phyloP scores from a whole-genome alignment of 1,140 invertebrate species.

The Hormaphis cornu region DNA sequence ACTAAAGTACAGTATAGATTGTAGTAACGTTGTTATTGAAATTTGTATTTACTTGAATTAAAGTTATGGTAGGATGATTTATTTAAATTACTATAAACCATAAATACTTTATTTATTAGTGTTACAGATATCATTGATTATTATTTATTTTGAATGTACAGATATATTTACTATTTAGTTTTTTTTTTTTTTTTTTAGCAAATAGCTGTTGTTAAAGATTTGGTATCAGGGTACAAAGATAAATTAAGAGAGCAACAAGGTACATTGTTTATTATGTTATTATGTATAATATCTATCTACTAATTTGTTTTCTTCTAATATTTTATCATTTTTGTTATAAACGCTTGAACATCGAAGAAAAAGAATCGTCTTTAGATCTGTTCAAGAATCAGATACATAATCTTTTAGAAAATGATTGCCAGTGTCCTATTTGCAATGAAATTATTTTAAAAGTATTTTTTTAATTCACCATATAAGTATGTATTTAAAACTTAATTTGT shows the following conservation, averaged over 20 bases:
- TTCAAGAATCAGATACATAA: not conserved
- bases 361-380: not conserved
- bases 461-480: not conserved
- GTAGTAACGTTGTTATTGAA: too few relatives aligned
- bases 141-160: too few relatives aligned
- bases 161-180: too few relatives aligned
- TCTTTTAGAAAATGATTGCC: conserved; percentile 7
- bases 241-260: not conserved
- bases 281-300: not conserved
- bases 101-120: too few relatives aligned
- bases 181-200: not conserved
- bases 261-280: not conserved
- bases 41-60: too few relatives aligned
- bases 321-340: not conserved
- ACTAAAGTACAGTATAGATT: too few relatives aligned
- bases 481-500: not conserved
- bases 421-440: conserved; percentile 23
- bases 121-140: too few relatives aligned
- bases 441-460: not conserved
- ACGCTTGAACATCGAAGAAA: not conserved
- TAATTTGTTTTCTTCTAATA: not conserved
- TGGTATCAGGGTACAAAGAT: not conserved
- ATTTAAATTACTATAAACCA: too few relatives aligned
- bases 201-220: not conserved
- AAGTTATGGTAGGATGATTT: too few relatives aligned